A percentile compares a stretch with the other conserved stretches of the same genome.
phyloP scores from a whole-genome alignment of 2,113 vertebrate species.

The Sebastes schlegelii region DNA sequence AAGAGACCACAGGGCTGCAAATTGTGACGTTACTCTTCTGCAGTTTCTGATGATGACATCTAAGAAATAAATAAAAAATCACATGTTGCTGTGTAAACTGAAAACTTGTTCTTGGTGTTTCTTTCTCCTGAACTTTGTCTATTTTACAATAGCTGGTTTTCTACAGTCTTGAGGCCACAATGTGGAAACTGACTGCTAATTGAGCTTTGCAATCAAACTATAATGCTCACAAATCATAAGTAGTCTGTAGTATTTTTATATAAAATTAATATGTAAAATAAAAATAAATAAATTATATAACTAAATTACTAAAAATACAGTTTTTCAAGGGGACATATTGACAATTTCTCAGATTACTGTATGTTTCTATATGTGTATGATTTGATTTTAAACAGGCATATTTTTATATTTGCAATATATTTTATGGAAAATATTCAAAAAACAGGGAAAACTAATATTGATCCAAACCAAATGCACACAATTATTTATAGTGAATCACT shows the following conservation, averaged over 20 bases:
- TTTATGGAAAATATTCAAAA: neutral
- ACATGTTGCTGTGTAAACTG: conserved; percentile 69
- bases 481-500: neutral
- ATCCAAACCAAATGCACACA: neutral
- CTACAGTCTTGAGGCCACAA: neutral
- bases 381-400: neutral
- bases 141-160: neutral
- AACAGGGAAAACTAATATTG: neutral
- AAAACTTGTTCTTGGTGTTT: conserved; percentile 13
- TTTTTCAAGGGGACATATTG: neutral
- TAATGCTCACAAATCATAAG: neutral
- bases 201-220: neutral
- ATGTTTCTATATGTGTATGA: too few relatives aligned
- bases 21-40: conserved; percentile 27
- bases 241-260: neutral
- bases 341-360: neutral
- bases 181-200: neutral
- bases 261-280: neutral
- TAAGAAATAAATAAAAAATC: conserved; percentile 69
- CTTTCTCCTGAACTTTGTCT: neutral
- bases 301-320: neutral
- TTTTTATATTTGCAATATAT: neutral
- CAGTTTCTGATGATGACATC: conserved; percentile 56
- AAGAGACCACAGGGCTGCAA: conserved; percentile 34
- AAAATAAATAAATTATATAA: neutral